Evolutionary conservation across 2,113 vertebrate species (phyloP).

Genomic region (Menura novaehollandiae): DNA sequence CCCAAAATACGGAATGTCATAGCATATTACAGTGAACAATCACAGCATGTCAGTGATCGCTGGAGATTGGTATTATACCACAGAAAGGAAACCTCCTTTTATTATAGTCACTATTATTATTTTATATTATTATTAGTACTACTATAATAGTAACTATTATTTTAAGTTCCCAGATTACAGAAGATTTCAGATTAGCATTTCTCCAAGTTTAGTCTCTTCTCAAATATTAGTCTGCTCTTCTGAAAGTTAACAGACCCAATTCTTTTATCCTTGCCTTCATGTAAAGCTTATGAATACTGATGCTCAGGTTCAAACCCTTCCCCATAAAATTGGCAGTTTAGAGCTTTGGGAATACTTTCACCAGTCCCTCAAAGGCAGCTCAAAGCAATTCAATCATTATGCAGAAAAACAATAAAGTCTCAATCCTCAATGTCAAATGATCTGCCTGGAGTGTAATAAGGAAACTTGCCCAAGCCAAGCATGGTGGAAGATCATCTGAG

Average conservation of each 20-base stretch:
- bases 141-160: background rate
- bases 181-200: background rate
- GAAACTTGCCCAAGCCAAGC: background rate
- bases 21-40: background rate
- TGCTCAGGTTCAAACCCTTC: background rate
- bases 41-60: background rate
- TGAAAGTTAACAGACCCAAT: background rate
- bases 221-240: background rate
- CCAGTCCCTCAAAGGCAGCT: background rate
- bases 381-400: background rate
- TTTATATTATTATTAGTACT: background rate
- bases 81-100: background rate
- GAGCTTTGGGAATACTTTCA: background rate
- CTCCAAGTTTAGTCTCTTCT: background rate
- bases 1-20: background rate
- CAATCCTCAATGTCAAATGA: background rate
- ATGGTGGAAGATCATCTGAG: background rate
- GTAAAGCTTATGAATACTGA: background rate
- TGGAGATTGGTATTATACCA: background rate
- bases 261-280: background rate
- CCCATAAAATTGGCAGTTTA: background rate
- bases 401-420: background rate
- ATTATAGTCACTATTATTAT: background rate
- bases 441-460: background rate
- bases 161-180: background rate